A percentile compares a stretch with the other conserved stretches of the same genome.
Evolutionary conservation across 2,797 vertebrate genomes (phyloP).

Genomic region (Hoplostethus atlanticus): DNA sequence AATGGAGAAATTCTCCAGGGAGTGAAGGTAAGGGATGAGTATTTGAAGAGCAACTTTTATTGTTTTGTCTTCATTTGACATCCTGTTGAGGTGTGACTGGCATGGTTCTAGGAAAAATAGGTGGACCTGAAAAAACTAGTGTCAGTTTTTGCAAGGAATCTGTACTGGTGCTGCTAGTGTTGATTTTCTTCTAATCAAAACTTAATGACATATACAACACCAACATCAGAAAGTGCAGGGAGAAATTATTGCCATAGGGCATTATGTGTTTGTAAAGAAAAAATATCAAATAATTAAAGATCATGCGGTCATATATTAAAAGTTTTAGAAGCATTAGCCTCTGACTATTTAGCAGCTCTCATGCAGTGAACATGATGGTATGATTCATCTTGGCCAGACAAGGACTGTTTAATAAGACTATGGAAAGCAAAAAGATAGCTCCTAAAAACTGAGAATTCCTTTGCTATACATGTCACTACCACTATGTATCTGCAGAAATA

Average conservation of each 20-base stretch:
- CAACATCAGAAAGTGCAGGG: too few relatives aligned
- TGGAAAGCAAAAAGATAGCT: background rate
- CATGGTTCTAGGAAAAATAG: background rate
- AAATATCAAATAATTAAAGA: background rate
- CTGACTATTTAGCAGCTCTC: background rate
- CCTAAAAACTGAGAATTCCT: background rate
- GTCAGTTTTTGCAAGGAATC: too few relatives aligned
- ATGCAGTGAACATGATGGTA: background rate
- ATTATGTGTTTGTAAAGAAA: background rate
- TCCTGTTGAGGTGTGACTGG: background rate
- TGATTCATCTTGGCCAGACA: background rate
- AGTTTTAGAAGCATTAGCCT: background rate
- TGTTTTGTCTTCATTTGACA: constrained; percentile 2
- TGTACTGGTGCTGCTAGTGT: too few relatives aligned
- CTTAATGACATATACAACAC: too few relatives aligned
- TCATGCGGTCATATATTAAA: background rate
- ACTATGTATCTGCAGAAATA: background rate
- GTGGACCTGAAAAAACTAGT: background rate
- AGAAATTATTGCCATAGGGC: background rate
- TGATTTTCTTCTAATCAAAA: too few relatives aligned
- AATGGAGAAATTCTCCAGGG: constrained; percentile 19
- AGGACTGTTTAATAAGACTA: background rate
- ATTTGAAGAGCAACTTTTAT: constrained; percentile 3
- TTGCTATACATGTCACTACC: background rate
- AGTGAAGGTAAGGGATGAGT: constrained; percentile 14